Evolutionary conservation across 2,113 vertebrate genomes (phyloP), one percentile per base, ranked within the genome.

Genomic region (Amazona guildingii): DNA sequence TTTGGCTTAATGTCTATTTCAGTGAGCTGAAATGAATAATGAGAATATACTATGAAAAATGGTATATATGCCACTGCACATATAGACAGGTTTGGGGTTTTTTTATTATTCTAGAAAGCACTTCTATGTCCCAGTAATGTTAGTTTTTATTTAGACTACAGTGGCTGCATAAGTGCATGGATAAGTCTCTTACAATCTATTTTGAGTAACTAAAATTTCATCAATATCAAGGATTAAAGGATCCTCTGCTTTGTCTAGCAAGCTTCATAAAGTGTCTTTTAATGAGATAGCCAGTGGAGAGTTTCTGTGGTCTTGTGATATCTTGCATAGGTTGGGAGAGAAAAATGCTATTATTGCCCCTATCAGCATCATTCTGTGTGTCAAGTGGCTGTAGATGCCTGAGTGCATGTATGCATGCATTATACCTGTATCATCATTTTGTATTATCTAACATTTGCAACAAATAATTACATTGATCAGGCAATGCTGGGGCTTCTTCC

Each of bases 81-180:
- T 33, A 21, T 1, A 2, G 35, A 51, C 35, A 17, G 8, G 1
- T 48, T 21, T 39, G 20, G 11, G 2, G 9, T 15, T 11, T 29
- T 48, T 54, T 68, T 44, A 28, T 20, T 37, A 48, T 62, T 83
- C 14, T 11, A 2, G 23, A 62, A 77, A 46, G 7, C 0, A 1
- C 13, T 69, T 80, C 23, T 39, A 14, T 6, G 10, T 81, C 83
- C 74, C 33, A 55, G 1, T 70, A 29, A 48, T 33, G 39, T 57
- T 44, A n/a, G 4, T 64, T 83, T 89, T 86, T 27, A 33, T 5
- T 3, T 1, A 66, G 29, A 29, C 18, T 62, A 21, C 31, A 31
- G 61, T 46, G 59, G 68, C 14, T 68, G 39, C 43, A 64, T 19
- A 61, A 29, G 15, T 70, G 21, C 16, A 20, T 48, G 25, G 43